Evolutionary conservation across 2,888 invertebrate species (phyloP), one percentile per base, ranked within the genome.

Genomic region (Napeogenes sylphis): DNA sequence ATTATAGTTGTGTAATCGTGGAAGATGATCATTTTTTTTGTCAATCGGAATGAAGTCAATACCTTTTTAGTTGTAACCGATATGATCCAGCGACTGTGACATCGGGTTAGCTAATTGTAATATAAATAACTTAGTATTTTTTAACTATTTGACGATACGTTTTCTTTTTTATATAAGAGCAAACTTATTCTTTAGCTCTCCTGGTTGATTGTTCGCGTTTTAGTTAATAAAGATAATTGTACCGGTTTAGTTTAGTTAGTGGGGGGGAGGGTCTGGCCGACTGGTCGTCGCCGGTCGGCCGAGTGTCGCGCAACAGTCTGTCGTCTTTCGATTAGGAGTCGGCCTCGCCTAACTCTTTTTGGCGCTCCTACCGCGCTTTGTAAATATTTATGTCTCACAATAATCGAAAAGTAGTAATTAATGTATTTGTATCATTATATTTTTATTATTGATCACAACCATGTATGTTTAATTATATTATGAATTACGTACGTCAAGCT

Each of bases 361-460:
- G 84, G 85, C 88, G 84, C 86, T 85, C 83, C 85, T 79, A 70
- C 77, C 79, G 85, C 87, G 88, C 87, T 86, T 88, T 90, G 90
- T 90, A 90, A 90, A 90, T 90, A 90, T 87, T 87, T 87, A 85
- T 84, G 89, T 90, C 90, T 88, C 89, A 87, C 88, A 88, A 87
- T 90, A 89, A 87, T 90, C 88, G 85, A 88, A 85, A 88, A 86
- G 85, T 90, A 90, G 89, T 78, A 84, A 84, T 85, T 87, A 89
- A 88, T 84, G 90, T 90, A 90, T 89, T 87, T 89, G 88, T 90
- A 90, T 87, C 85, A 90, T 89, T 90, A 88, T 90, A 90, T 90
- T 90, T 90, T 90, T 90, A 90, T 87, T 88, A 88, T 88, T 83
- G 88, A 88, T 89, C 87, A 88, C 88, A 85, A 86, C 76, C 76